Conservation (phyloP, 1,140 invertebrate species). For the Drosophila nikananu region DNA sequence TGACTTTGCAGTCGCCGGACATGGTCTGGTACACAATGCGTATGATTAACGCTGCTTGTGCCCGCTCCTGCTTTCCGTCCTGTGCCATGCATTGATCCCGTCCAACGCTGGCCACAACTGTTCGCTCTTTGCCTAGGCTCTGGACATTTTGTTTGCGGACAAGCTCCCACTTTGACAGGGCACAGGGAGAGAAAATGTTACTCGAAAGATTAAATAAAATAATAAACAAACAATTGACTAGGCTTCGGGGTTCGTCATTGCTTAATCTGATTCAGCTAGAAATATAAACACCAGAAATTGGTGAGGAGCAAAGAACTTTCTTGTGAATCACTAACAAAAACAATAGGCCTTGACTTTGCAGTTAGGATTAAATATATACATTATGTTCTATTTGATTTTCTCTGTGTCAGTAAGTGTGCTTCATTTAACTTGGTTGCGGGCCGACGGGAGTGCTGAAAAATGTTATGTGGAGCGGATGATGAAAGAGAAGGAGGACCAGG, state of each 20-base stretch:
- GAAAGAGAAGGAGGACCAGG: slow-evolving; percentile 6
- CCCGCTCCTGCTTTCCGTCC: slow-evolving; percentile 1
- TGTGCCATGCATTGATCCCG: background rate
- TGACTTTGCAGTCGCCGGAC: slow-evolving; percentile 61
- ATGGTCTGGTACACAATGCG: slow-evolving; percentile 61
- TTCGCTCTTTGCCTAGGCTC: slow-evolving; percentile 31
- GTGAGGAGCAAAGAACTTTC: no score
- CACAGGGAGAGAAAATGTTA: background rate
- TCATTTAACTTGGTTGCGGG: slow-evolving; percentile 78
- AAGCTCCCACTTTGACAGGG: background rate
- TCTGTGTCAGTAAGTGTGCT: slow-evolving; percentile 45
- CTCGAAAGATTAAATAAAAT: background rate
- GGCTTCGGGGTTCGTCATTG: fast-evolving
- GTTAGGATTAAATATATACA: background rate
- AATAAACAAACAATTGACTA: background rate
- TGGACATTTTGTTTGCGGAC: slow-evolving; percentile 59
- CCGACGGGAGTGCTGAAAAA: slow-evolving; percentile 45
- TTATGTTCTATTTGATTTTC: background rate
- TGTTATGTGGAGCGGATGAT: slow-evolving; percentile 17
- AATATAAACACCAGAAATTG: background rate
- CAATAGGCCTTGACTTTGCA: background rate
- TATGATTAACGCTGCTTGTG: slow-evolving; percentile 69
- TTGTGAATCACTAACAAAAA: background rate
- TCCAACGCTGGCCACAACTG: slow-evolving; percentile 5
- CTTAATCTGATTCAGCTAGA: background rate